Conservation (phyloP, 2,888 invertebrate species). For the Drosophila phalerata region DNA sequence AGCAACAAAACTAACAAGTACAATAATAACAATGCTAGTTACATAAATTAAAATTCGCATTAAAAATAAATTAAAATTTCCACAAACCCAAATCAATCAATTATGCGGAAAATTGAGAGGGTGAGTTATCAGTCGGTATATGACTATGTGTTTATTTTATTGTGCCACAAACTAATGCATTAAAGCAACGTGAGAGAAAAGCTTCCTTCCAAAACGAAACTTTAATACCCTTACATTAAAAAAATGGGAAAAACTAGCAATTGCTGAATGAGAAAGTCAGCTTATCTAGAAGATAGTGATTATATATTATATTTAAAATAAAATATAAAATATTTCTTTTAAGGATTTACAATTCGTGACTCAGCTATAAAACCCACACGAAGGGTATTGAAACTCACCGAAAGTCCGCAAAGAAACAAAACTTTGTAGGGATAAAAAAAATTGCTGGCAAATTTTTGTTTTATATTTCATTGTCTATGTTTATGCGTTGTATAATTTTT, state of each 20-base stretch:
- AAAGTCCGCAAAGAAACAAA: constrained; percentile 24
- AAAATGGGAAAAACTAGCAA: too few species aligned
- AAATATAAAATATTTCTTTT: background rate
- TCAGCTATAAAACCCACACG: too few species aligned
- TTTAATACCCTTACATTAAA: background rate
- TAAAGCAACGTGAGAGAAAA: background rate
- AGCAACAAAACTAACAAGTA: constrained; percentile 2
- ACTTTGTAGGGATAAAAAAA: constrained; percentile 21
- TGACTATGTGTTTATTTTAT: constrained; percentile 1
- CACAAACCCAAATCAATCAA: constrained; percentile 49
- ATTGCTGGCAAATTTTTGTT: constrained; percentile 44
- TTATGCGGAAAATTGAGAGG: constrained; percentile 26
- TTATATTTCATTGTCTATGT: constrained; percentile 50
- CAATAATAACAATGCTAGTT: constrained; percentile 34
- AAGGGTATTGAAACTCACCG: background rate
- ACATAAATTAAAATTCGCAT: constrained; percentile 54
- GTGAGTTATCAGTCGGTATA: constrained; percentile 1
- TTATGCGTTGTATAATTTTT: constrained; percentile 57
- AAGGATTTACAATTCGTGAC: background rate
- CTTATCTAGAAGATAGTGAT: background rate
- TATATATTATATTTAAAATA: background rate
- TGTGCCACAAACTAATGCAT: constrained; percentile 10
- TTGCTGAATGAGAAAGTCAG: too few species aligned
- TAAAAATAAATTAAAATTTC: constrained; percentile 47
- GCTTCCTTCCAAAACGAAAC: background rate